phyloP scores from a whole-genome alignment of 2,888 invertebrate species.

The Cataglyphis rosenhaueri region DNA sequence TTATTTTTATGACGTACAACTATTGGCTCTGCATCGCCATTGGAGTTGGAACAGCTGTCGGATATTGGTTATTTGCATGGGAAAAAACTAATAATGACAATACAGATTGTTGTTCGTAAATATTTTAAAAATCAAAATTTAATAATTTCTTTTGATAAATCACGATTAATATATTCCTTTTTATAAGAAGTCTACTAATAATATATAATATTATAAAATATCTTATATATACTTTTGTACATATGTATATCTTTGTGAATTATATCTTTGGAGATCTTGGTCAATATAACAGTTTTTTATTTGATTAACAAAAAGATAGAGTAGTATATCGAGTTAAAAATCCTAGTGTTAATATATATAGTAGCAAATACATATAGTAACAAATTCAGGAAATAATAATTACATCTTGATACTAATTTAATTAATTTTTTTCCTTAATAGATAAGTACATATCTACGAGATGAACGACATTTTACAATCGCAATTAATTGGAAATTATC shows the following conservation, averaged over 20 bases:
- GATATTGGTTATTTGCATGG: constrained; percentile 85
- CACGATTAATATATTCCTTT: background rate
- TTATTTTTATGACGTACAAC: constrained; percentile 89
- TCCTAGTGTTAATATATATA: background rate
- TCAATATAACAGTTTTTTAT: background rate
- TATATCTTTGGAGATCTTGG: background rate
- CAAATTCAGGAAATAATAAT: background rate
- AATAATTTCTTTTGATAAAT: background rate
- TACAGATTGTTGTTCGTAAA: constrained; percentile 78
- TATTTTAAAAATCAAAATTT: background rate
- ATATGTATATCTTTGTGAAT: background rate
- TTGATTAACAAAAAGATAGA: background rate
- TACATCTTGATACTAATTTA: background rate
- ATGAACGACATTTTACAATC: background rate
- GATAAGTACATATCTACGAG: background rate
- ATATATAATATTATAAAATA: background rate
- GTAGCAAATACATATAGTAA: background rate
- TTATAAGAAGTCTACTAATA: background rate
- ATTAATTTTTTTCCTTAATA: background rate
- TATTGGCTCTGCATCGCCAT: constrained; percentile 87
- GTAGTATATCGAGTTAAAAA: background rate
- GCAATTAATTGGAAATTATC: background rate
- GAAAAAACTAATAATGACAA: constrained; percentile 73
- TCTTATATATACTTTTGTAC: background rate
- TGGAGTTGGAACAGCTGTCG: constrained; percentile 86